Evolutionary conservation across 2,113 vertebrate genomes (phyloP).

Genomic region (Notechis scutatus): DNA sequence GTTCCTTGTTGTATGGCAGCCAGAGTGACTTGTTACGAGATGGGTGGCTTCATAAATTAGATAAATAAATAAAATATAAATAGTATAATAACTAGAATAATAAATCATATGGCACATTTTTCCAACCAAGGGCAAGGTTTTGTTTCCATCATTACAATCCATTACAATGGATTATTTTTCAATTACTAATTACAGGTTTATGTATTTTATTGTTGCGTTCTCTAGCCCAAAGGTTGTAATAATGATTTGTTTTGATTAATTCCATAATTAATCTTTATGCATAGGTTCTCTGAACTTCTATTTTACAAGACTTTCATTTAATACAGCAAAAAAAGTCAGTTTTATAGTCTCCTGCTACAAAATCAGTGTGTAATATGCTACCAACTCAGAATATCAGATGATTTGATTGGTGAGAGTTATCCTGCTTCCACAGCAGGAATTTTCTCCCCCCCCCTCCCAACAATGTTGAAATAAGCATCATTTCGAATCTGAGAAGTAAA

Average conservation of each 20-base stretch:
- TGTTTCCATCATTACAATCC: background rate
- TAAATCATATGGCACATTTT: background rate
- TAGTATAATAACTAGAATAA: background rate
- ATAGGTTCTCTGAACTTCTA: background rate
- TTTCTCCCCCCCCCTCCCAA: background rate
- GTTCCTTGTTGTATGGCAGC: background rate
- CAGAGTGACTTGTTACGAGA: background rate
- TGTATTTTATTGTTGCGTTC: background rate
- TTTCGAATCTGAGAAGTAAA: background rate
- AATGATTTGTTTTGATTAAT: background rate
- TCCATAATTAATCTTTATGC: background rate
- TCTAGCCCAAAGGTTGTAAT: background rate
- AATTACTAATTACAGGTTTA: background rate
- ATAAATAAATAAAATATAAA: background rate
- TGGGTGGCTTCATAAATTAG: background rate
- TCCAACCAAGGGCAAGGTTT: background rate
- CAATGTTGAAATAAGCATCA: background rate
- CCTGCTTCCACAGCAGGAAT: background rate
- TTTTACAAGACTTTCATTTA: background rate
- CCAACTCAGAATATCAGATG: background rate
- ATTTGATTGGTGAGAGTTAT: background rate
- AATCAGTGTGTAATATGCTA: background rate
- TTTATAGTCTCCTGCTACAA: background rate
- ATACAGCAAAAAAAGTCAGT: background rate
- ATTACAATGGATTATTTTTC: background rate